Percentiles rank a stretch among this genome's conserved stretches.
Evolutionary conservation across 64 coral and sea anemone species (phyloP).

Genomic region (Platygyra sinensis): DNA sequence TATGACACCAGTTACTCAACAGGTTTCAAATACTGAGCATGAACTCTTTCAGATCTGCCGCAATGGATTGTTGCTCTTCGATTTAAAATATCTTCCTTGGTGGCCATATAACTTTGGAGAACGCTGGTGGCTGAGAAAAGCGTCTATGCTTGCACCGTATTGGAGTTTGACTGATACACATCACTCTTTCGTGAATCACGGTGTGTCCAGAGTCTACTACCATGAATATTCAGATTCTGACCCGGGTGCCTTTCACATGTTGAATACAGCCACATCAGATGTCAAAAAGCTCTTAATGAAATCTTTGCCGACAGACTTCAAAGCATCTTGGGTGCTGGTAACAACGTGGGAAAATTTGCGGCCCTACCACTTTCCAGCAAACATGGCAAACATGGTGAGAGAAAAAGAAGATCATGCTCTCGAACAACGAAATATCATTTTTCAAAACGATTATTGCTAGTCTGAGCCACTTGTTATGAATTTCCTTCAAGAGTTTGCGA

Average conservation of each 20-base stretch:
- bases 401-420: background rate
- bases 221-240: conserved; percentile 6
- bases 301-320: background rate
- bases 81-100: background rate
- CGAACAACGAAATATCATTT: too few species aligned
- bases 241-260: background rate
- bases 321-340: conserved; percentile 15
- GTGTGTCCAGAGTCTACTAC: conserved; percentile 8
- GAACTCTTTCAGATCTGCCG: conserved; percentile 2
- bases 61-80: conserved; percentile 21
- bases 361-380: background rate
- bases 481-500: too few species aligned
- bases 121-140: background rate
- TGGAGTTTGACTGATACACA: conserved; percentile 20
- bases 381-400: background rate
- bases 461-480: too few species aligned
- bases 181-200: background rate
- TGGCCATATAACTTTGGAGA: conserved; percentile 12
- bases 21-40: background rate
- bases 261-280: conserved; percentile 19
- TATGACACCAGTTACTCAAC: background rate
- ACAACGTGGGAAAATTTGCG: conserved; percentile 33
- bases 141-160: conserved; percentile 19
- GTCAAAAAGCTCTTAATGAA: background rate
- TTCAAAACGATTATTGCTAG: too few species aligned